These are phyloP conservation scores for Perizoma flavofasciatum DNA, from an alignment of 2,888 invertebrate species.

Conservation along the genomic window DNA sequence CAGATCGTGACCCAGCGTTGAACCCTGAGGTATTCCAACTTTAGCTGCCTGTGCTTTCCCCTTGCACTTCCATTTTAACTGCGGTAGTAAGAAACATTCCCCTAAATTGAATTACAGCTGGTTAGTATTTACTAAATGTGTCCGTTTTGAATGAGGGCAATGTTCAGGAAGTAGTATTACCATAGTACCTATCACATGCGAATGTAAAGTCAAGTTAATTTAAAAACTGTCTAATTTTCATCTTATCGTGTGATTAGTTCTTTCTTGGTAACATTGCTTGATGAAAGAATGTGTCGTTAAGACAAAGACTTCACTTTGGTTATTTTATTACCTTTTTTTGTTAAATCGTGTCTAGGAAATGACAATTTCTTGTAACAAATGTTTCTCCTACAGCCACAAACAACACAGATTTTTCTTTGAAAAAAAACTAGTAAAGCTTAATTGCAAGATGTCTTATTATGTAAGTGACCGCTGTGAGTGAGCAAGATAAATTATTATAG, in stretches of 20 bases:
- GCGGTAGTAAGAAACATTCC: constrained; percentile 66
- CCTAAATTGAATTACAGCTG: constrained; percentile 65
- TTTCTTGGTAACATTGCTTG: no score
- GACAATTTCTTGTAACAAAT: no score
- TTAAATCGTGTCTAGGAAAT: no score
- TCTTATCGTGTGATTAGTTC: no score
- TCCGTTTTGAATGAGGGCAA: constrained; percentile 15
- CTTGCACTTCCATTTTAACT: constrained; percentile 59
- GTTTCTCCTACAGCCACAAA: no score
- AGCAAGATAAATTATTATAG: no score
- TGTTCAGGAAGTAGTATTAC: constrained; percentile 5
- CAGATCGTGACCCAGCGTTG: constrained; percentile 51
- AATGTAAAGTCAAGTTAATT: constrained; percentile 8
- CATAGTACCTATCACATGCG: constrained; percentile 14
- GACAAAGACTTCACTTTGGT: no score
- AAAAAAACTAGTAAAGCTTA: not conserved
- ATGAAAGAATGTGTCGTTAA: no score
- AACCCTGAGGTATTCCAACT: constrained; percentile 55
- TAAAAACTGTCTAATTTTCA: no score
- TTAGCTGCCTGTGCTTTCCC: constrained; percentile 49
- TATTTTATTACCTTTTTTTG: no score
- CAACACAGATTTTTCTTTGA: not conserved
- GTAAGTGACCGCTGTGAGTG: no score
- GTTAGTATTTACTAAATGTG: constrained; percentile 23
- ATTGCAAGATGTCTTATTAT: no score